Evolutionary conservation across 2,113 vertebrate genomes (phyloP).

Genomic region (Dascyllus trimaculatus): DNA sequence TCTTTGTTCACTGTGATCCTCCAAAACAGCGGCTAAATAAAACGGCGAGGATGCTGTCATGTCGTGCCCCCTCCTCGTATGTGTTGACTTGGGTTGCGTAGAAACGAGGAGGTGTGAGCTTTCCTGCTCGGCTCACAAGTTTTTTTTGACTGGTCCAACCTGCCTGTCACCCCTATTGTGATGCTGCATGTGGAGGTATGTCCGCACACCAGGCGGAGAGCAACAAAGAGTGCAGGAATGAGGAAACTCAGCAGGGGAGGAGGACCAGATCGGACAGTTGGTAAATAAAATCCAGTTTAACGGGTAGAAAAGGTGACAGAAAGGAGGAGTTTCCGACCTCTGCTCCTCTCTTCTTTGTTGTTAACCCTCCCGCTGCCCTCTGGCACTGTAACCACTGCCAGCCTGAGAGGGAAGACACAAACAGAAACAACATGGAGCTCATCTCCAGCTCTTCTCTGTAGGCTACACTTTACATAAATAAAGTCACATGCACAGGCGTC

Average conservation of each 20-base stretch:
- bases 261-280: slow-evolving; percentile 37
- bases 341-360: background rate
- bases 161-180: slow-evolving; percentile 71
- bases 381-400: background rate
- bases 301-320: slow-evolving; percentile 31
- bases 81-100: slow-evolving; percentile 34
- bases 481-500: slow-evolving; percentile 26
- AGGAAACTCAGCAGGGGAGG: slow-evolving; percentile 74
- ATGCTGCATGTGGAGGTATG: slow-evolving; percentile 41
- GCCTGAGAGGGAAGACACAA: slow-evolving; percentile 27
- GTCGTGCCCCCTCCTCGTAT: background rate
- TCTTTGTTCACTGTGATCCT: slow-evolving; percentile 42
- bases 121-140: slow-evolving; percentile 13
- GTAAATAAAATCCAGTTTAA: slow-evolving; percentile 62
- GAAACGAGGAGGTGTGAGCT: background rate
- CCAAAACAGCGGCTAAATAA: slow-evolving; percentile 32
- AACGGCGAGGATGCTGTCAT: slow-evolving; percentile 25
- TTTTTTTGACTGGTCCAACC: slow-evolving; percentile 63
- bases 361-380: slow-evolving; percentile 2
- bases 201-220: slow-evolving; percentile 28
- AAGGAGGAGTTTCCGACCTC: slow-evolving; percentile 17
- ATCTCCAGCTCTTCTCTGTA: slow-evolving; percentile 4
- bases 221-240: slow-evolving; percentile 75
- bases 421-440: slow-evolving; percentile 24
- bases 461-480: slow-evolving; percentile 32